Conservation (phyloP, 2,888 invertebrate species). For the Agrotis clavis region DNA sequence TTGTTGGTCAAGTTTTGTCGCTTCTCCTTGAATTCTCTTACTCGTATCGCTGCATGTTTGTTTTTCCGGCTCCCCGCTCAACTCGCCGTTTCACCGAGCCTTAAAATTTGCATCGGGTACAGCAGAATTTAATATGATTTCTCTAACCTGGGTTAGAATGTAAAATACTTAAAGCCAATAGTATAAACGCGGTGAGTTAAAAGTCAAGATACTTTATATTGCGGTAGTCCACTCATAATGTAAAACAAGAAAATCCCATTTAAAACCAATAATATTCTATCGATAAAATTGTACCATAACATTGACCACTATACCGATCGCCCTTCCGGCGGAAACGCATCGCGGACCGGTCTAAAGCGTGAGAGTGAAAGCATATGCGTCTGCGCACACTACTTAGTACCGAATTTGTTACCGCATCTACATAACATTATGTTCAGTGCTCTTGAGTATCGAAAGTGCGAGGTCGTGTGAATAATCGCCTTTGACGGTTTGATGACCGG, state of each 20-base stretch:
- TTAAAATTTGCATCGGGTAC: no score
- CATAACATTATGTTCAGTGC: constrained; percentile 53
- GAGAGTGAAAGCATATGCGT: constrained; percentile 79
- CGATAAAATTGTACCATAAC: constrained; percentile 49
- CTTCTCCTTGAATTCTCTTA: no score
- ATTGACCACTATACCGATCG: constrained; percentile 49
- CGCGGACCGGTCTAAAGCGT: constrained; percentile 63
- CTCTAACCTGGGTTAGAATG: no score
- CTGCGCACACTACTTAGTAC: constrained; percentile 59
- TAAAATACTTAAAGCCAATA: no score
- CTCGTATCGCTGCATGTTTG: no score
- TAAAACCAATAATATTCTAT: constrained; percentile 21
- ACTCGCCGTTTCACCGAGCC: no score
- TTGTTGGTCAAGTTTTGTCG: no score
- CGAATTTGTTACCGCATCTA: constrained; percentile 65
- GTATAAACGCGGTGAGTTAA: no score
- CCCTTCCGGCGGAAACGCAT: constrained; percentile 72
- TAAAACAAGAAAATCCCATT: background rate
- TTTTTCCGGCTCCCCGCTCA: no score
- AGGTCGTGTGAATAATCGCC: constrained; percentile 41
- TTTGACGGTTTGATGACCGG: constrained; percentile 20
- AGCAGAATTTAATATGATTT: no score
- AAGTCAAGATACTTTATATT: no score
- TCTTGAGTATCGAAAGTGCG: constrained; percentile 51
- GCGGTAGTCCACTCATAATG: no score